Base-by-base conservation (phyloP, 2,113 vertebrate species). In the Rana temporaria region DNA sequence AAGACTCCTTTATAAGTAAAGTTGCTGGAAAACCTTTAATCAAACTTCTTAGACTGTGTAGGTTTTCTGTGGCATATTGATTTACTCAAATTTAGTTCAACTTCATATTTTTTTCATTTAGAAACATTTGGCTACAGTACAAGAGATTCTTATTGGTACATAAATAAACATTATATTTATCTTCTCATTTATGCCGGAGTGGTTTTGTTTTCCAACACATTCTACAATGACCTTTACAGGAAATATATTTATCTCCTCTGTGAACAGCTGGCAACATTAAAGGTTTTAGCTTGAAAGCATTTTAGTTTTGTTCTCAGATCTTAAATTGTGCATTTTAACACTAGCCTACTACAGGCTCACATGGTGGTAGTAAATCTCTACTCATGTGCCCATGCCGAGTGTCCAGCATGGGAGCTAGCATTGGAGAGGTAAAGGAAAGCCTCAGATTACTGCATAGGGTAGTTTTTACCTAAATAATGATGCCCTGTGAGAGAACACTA, bases 121-220 rank as follows among this genome's bases (percentile, higher is more conserved):
- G 30, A 59, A 26, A 34, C 18, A 74, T 59, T 32, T 30, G 57
- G 72, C 22, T n/a, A 42, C 72, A 62, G 72, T 32, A 18, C 72
- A 75, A 74, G 56, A n/a, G 72, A 75, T 38, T 22, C 57, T 38
- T 30, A 17, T n/a, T 75, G 56, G 56, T 57, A 34, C 38, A 75
- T 75, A 75, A 59, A 75, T 75, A 75, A 75, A 75, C 72, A 62
- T 75, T 75, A 60, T 22, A 32, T 60, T 60, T 62, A 62, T 75
- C 56, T 60, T 42, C 72, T 16, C 20, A 57, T 75, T 60, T 75
- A 60, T 32, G 19, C 56, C 60, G 56, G 56, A 75, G 38, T 20
- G 56, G 8, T n/a, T 75, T 75, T 75, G 72, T 75, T 60, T 75
- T 75, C 55, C 72, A 11, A 62, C 72, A 38, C 30, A 22, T 42